Conservation (phyloP, 2,888 invertebrate genomes). For the Oligia strigilis region DNA sequence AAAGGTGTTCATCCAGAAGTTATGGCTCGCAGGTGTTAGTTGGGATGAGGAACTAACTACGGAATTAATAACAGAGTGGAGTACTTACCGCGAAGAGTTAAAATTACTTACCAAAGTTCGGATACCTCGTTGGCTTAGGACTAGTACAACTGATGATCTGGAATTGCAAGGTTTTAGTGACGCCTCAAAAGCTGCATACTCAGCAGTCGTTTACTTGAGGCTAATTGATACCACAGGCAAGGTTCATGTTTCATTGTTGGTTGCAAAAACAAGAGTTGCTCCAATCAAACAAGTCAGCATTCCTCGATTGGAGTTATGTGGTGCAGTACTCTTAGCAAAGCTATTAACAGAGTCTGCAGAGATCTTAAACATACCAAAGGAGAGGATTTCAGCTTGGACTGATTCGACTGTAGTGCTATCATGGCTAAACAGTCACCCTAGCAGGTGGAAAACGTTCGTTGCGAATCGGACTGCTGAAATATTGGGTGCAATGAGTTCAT, state of each 20-base stretch:
- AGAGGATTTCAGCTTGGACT: too few relatives aligned
- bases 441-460: slow-evolving; percentile 42
- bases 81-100: background rate
- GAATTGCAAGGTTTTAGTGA: slow-evolving; percentile 65
- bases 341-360: slow-evolving; percentile 25
- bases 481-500: slow-evolving; percentile 1
- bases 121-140: slow-evolving; percentile 56
- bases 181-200: slow-evolving; percentile 6
- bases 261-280: slow-evolving; percentile 31
- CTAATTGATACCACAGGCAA: slow-evolving; percentile 37
- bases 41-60: slow-evolving; percentile 40
- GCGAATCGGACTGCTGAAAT: slow-evolving; percentile 34
- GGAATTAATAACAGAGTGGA: slow-evolving; percentile 38
- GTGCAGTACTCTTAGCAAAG: slow-evolving; percentile 13
- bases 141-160: slow-evolving; percentile 3
- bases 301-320: slow-evolving; percentile 19
- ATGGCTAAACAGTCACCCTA: slow-evolving; percentile 35
- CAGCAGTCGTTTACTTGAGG: slow-evolving; percentile 1
- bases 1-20: slow-evolving; percentile 33
- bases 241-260: slow-evolving; percentile 1
- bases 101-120: slow-evolving; percentile 7
- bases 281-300: slow-evolving; percentile 32
- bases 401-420: background rate
- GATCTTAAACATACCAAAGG: slow-evolving; percentile 10
- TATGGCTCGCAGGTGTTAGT: slow-evolving; percentile 39